These are phyloP conservation scores for Molossus alvarezi DNA, from an alignment of 2,797 vertebrate species.

Conservation along the genomic window DNA sequence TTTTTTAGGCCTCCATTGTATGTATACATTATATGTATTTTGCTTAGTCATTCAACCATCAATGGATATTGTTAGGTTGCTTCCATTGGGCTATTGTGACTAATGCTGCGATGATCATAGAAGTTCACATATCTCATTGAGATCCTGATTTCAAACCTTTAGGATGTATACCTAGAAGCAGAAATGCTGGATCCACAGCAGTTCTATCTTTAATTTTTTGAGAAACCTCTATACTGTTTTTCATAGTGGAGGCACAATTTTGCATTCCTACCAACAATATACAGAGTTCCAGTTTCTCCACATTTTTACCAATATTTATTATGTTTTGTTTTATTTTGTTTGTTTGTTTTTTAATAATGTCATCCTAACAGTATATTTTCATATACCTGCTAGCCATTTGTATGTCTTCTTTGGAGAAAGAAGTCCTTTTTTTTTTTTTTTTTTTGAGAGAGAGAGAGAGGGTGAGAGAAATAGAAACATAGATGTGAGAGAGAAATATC, in stretches of 20 bases:
- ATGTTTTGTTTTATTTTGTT: background rate
- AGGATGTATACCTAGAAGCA: background rate
- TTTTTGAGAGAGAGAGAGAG: too few relatives aligned
- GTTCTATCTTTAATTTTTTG: slow-evolving; percentile 11
- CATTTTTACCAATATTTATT: background rate
- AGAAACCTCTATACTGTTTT: background rate
- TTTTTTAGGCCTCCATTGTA: background rate
- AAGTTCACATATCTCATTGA: background rate
- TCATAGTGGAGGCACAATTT: background rate
- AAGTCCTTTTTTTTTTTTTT: background rate
- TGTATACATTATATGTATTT: background rate
- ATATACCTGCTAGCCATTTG: background rate
- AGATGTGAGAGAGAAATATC: too few relatives aligned
- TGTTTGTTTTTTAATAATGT: background rate
- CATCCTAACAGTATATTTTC: background rate
- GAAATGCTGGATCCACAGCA: background rate
- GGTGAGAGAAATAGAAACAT: too few relatives aligned
- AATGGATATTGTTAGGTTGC: background rate
- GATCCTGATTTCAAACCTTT: background rate
- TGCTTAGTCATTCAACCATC: background rate
- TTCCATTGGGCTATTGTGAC: background rate
- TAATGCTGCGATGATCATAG: background rate
- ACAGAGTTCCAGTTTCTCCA: background rate
- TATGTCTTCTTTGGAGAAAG: background rate
- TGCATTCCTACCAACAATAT: background rate